Evolutionary conservation across 1,140 invertebrate species (phyloP).

Genomic region (Nomia melanderi): DNA sequence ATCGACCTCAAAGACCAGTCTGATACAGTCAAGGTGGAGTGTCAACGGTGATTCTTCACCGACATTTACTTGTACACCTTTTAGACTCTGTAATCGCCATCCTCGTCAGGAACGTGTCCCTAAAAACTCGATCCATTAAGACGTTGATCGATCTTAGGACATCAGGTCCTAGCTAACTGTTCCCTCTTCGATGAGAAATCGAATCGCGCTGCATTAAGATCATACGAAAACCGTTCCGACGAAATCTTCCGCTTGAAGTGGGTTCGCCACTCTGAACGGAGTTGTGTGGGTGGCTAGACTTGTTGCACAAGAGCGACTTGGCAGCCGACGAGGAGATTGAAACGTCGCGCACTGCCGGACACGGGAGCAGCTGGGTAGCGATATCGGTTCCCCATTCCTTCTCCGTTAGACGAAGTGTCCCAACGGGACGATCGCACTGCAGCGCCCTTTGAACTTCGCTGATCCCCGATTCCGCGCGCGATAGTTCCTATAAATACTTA

Average conservation of each 20-base stretch:
- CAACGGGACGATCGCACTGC: not conserved
- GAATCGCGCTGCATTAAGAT: not conserved
- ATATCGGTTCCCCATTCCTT: not conserved
- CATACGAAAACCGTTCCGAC: not conserved
- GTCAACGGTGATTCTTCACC: too few relatives aligned
- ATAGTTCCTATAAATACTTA: constrained; percentile 65
- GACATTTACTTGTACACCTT: too few relatives aligned
- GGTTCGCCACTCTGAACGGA: not conserved
- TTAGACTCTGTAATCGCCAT: too few relatives aligned
- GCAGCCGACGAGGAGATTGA: constrained; percentile 18
- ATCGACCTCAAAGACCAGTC: constrained; percentile 89
- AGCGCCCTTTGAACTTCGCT: too few relatives aligned
- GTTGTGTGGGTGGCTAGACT: constrained; percentile 52
- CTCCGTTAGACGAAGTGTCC: not conserved
- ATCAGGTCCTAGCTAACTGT: too few relatives aligned
- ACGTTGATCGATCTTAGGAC: too few relatives aligned
- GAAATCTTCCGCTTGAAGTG: constrained; percentile 13
- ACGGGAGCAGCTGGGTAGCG: not conserved
- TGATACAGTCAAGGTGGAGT: constrained; percentile 87
- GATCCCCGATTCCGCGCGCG: not conserved
- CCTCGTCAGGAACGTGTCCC: not conserved
- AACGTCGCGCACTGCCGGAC: not conserved
- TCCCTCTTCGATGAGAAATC: too few relatives aligned
- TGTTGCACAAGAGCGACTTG: constrained; percentile 52
- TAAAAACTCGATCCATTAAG: too few relatives aligned